Base-by-base conservation (phyloP, 2,113 vertebrate genomes). In the Trichechus manatus region DNA sequence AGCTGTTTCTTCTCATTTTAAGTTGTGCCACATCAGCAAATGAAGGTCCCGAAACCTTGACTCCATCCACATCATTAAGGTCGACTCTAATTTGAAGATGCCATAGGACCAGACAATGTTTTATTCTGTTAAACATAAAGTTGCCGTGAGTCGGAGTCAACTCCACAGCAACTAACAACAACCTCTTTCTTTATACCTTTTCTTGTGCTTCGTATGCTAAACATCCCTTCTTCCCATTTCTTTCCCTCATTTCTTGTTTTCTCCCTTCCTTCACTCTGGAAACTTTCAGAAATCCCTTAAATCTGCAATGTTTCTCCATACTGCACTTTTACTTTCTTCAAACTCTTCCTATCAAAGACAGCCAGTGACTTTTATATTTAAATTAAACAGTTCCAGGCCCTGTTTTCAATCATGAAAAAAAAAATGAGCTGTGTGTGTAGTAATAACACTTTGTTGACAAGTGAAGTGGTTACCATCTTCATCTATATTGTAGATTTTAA, bases 261-360 rank as follows among this genome's bases (percentile, higher is more conserved):
- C 42, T 39, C 14, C 13, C 36, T 5, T 61, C 75, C 59, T 91
- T 77, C 8, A 25, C 86, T 86, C 61, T 78, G 42, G 15, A 91
- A 89, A 75, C 53, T 88, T 70, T 78, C 36, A 82, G 74, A 92
- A 94, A 96, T 63, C 11, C 44, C 44, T 87, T 61, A 47, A 61
- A 44, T 70, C 75, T 87, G 47, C 56, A 81, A 27, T 81, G 36
- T 74, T 27, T 53, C 9, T 11, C 22, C 81, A 8, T 80, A 23
- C 33, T 44, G 20, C 4, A 94, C 14, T 77, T 95, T 92, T 64
- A 31, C 75, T 84, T 47, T 84, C 81, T 75, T 79, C 63, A 68
- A 6, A 85, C 3, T 94, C 81, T 86, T 72, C 31, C 85, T 33
- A 31, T 74, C 6, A 50, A 87, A 79, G 33, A 87, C 93, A 80